Evolutionary conservation across 1,140 invertebrate genomes (phyloP), one percentile per base, ranked within the genome.

Genomic region (Ostrea edulis): DNA sequence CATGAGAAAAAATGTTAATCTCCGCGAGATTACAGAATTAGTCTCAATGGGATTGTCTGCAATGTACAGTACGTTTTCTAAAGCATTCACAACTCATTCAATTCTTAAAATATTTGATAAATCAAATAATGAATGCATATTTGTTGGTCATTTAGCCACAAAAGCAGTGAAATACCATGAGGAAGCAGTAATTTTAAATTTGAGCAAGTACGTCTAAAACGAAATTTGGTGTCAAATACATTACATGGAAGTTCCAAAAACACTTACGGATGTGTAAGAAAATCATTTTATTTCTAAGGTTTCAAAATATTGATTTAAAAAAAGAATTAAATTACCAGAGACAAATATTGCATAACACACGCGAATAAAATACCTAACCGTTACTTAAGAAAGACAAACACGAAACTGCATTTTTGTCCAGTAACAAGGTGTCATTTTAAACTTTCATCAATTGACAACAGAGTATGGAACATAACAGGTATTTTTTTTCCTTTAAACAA

Each of bases 1-100:
- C 68, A 77, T 77, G 12, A 35, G 29, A 25, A 77, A 77, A 77
- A 77, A 77, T 77, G 68, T 77, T 77, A 77, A 77, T 77, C 68
- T 77, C 68, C 25, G 14, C 25, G 25, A 77, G 68, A 77, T 77
- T 77, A 77, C 68, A 9, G 11, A 77, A 77, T 29, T 77, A 14
- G 29, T 9, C 25, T 35, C 68, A 29, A 77, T 77, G 68, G 68
- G 68, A 77, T 77, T 77, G 68, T 9, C 68, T 9, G 68, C 55
- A 62, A 62, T 62, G n/a, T 20, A 62, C 55, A 62, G n/a, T 44
- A 44, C 5, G 35, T 62, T 62, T 62, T 62, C n/a, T 20, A 62
- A 62, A 17, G 14, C 55, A 62, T 62, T 62, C 17, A 62, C 7
- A n/a, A 62, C 17, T 62, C 55, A 62, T 62, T 62, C 17, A 17